These are phyloP conservation scores for Berghia stephanieae DNA, from an alignment of 1,140 invertebrate species.

Conservation along the genomic window DNA sequence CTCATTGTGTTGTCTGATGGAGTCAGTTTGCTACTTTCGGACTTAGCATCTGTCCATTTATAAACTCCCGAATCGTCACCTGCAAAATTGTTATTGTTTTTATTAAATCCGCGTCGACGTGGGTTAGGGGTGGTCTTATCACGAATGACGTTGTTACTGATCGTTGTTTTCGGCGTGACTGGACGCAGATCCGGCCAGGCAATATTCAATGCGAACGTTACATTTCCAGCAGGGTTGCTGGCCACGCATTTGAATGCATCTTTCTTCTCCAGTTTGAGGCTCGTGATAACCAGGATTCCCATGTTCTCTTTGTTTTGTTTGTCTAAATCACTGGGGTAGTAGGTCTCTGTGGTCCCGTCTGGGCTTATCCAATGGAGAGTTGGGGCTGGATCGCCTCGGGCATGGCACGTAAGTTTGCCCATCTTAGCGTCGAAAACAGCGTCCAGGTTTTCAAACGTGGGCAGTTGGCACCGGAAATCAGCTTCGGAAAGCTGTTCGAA, in stretches of 20 bases:
- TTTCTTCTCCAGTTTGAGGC: conserved; percentile 46
- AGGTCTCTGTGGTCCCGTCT: conserved; percentile 51
- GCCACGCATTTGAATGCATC: conserved; percentile 62
- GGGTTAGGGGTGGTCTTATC: conserved; percentile 26
- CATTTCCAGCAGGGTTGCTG: conserved; percentile 64
- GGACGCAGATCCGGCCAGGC: conserved; percentile 52
- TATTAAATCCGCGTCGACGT: conserved; percentile 30
- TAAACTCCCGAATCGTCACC: conserved; percentile 29
- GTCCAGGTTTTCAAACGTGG: conserved; percentile 63
- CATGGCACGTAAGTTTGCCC: conserved; percentile 59
- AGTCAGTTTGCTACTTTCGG: conserved; percentile 31
- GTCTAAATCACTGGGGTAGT: conserved; percentile 43
- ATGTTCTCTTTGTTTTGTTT: conserved; percentile 48
- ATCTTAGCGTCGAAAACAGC: conserved; percentile 53
- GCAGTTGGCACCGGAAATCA: conserved; percentile 63
- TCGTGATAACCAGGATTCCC: conserved; percentile 53
- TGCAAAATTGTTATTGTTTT: conserved; percentile 22
- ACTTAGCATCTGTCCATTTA: conserved; percentile 32
- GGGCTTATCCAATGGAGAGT: conserved; percentile 64
- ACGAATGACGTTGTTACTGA: conserved; percentile 31
- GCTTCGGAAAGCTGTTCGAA: conserved; percentile 52
- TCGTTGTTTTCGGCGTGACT: conserved; percentile 15
- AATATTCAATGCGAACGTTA: conserved; percentile 63
- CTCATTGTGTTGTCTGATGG: background rate
- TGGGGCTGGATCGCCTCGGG: conserved; percentile 62